These are phyloP conservation scores for Ardeotis arabs DNA, from an alignment of 2,113 vertebrate genomes.

Conservation along the genomic window DNA sequence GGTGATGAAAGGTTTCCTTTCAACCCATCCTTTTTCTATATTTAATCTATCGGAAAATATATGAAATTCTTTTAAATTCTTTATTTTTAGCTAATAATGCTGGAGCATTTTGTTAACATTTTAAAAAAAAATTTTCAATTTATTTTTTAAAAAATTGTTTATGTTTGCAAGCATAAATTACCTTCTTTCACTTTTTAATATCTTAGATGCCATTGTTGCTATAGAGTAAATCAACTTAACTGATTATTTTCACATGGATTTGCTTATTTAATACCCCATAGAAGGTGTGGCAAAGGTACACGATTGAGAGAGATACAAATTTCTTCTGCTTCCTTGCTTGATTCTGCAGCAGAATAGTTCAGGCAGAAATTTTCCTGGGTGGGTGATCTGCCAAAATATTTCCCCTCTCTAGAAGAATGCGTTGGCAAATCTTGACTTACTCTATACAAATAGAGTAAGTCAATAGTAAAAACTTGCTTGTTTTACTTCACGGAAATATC, in stretches of 20 bases:
- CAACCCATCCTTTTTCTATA: neutral
- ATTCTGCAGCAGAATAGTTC: neutral
- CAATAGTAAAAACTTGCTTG: no score
- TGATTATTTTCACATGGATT: neutral
- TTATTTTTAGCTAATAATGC: neutral
- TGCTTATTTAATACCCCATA: neutral
- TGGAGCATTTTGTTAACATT: neutral
- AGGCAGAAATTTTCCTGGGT: neutral
- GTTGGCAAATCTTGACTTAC: neutral
- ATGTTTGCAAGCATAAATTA: neutral
- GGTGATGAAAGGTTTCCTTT: neutral
- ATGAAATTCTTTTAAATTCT: neutral
- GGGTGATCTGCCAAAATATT: neutral
- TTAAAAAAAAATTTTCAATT: fast-evolving
- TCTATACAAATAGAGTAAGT: neutral
- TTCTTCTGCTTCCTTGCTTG: neutral
- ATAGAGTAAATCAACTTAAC: neutral
- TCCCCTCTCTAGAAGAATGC: neutral
- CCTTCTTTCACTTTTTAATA: neutral
- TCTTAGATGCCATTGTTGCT: neutral
- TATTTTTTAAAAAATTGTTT: neutral
- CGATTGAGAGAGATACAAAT: neutral
- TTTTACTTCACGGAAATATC: neutral
- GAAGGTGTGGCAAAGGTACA: neutral
- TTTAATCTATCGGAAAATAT: neutral